Evolutionary conservation across 2,797 vertebrate genomes (phyloP).

Genomic region (Otolemur crassicaudatus): DNA sequence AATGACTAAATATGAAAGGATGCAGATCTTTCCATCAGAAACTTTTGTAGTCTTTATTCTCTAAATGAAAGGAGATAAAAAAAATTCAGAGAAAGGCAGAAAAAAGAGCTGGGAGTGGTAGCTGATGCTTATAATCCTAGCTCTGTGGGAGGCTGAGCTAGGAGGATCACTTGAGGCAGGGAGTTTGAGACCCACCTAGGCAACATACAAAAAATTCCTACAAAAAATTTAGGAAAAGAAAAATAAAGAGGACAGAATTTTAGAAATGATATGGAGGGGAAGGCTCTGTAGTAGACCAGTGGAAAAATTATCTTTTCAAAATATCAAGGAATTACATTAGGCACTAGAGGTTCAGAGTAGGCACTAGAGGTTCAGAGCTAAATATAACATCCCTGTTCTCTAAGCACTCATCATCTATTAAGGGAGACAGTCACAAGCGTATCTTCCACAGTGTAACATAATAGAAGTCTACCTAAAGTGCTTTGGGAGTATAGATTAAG

Average conservation of each 20-base stretch:
- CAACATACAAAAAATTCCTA: too few species aligned
- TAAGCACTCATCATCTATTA: background rate
- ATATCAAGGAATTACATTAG: background rate
- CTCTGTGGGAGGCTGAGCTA: too few species aligned
- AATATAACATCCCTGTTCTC: background rate
- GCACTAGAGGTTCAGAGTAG: background rate
- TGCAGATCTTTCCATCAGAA: background rate
- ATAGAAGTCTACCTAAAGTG: background rate
- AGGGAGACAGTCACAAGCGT: background rate
- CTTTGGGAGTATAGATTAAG: background rate
- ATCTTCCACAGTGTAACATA: too few species aligned
- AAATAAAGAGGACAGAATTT: background rate
- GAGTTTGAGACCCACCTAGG: too few species aligned
- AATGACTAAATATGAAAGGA: background rate
- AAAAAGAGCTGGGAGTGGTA: too few species aligned
- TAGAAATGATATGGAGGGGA: background rate
- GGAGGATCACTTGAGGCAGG: too few species aligned
- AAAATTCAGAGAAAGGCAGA: background rate
- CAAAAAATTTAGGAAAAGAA: too few species aligned
- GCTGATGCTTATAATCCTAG: too few species aligned
- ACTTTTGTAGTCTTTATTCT: conserved; percentile 6
- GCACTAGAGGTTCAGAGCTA: background rate
- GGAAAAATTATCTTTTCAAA: conserved; percentile 47
- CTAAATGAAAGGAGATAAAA: background rate
- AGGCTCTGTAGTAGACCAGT: background rate